Evolutionary conservation across 2,888 invertebrate genomes (phyloP).

Genomic region (Cataglyphis rosenhaueri): DNA sequence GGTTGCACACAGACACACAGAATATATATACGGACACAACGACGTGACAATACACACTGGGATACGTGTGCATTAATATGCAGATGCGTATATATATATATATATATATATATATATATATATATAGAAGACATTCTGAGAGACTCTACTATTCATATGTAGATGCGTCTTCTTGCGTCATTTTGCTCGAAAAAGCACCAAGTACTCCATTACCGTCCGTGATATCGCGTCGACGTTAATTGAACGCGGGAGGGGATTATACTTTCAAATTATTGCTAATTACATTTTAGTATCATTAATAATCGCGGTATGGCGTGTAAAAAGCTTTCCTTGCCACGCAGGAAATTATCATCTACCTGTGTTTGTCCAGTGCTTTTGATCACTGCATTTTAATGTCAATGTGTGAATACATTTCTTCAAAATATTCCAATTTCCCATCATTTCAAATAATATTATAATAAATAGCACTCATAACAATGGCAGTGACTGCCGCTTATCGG

Average conservation of each 20-base stretch:
- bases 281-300: slow-evolving; percentile 47
- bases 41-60: slow-evolving; percentile 63
- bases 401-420: background rate
- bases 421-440: slow-evolving; percentile 19
- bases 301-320: slow-evolving; percentile 17
- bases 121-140: slow-evolving; percentile 33
- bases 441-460: background rate
- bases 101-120: slow-evolving; percentile 36
- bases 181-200: slow-evolving; percentile 48
- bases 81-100: slow-evolving; percentile 58
- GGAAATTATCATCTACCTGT: slow-evolving; percentile 39
- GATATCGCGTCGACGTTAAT: slow-evolving; percentile 39
- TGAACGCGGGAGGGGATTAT: slow-evolving; percentile 41
- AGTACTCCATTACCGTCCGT: slow-evolving; percentile 49
- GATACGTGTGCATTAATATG: slow-evolving; percentile 65
- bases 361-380: slow-evolving; percentile 43
- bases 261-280: slow-evolving; percentile 53
- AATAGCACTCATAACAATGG: slow-evolving; percentile 39
- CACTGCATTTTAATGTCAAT: slow-evolving; percentile 1
- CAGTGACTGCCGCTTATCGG: slow-evolving; percentile 19
- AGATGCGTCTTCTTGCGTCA: slow-evolving; percentile 51
- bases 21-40: slow-evolving; percentile 58
- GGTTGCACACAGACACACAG: slow-evolving; percentile 57
- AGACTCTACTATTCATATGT: slow-evolving; percentile 65
- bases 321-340: slow-evolving; percentile 14